Conservation (phyloP, 2,113 vertebrate species). For the Odontophorus gujanensis region DNA sequence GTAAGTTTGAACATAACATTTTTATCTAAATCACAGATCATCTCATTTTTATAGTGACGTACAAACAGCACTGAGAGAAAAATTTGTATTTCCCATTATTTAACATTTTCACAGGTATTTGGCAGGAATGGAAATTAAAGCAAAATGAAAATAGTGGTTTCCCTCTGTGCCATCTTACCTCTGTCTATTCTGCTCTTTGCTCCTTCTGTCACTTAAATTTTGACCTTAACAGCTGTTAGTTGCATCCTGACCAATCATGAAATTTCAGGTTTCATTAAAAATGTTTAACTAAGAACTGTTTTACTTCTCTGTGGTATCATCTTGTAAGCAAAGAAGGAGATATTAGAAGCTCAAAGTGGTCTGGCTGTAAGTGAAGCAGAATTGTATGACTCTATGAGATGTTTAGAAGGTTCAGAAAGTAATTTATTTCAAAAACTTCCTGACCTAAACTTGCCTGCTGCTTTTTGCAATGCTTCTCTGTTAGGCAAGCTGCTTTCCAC, state of each 20-base stretch:
- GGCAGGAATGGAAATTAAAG: not conserved
- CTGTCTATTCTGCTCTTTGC: constrained; percentile 17
- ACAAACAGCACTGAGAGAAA: not conserved
- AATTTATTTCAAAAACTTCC: constrained; percentile 14
- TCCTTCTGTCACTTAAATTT: constrained; percentile 7
- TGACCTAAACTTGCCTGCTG: constrained; percentile 58
- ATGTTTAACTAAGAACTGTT: not conserved
- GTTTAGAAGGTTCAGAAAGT: constrained; percentile 28
- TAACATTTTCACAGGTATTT: not conserved
- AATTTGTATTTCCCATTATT: not conserved
- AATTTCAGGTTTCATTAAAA: constrained; percentile 16
- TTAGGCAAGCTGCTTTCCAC: constrained; percentile 47
- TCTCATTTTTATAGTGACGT: constrained; percentile 3
- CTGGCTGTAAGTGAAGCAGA: constrained; percentile 67
- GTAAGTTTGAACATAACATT: not conserved
- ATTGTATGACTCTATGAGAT: constrained; percentile 42
- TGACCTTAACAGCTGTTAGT: not conserved
- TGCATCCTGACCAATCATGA: not conserved
- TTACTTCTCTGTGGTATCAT: not conserved
- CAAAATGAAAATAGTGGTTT: not conserved
- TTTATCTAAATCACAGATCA: not conserved
- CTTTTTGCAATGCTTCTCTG: constrained; percentile 54
- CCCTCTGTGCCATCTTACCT: not conserved
- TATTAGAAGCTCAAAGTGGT: constrained; percentile 6
- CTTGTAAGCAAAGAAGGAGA: not conserved